Percentiles rank a stretch among this genome's conserved stretches.
Conservation (phyloP, 2,797 vertebrate genomes). For the Coregonus sp. region DNA sequence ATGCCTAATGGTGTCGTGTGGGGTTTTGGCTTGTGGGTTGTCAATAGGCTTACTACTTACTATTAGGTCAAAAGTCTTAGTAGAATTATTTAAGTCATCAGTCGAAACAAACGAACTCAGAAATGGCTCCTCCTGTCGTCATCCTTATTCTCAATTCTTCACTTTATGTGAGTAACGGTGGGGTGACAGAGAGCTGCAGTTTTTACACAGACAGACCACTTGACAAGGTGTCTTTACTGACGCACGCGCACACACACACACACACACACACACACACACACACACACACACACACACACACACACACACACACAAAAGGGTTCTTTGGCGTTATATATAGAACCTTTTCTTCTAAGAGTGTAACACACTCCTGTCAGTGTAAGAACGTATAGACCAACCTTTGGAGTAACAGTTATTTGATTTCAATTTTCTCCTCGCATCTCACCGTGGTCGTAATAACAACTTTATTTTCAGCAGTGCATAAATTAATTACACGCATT, state of each 20-base stretch:
- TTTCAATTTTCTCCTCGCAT: conserved; percentile 95
- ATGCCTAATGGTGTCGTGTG: no score
- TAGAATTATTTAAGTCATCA: no score
- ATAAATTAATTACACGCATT: conserved; percentile 99
- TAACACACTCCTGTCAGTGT: conserved; percentile 24
- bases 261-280: no score
- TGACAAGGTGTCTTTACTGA: not conserved
- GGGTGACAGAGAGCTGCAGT: not conserved
- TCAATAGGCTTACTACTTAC: no score
- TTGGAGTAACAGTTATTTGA: conserved; percentile 34
- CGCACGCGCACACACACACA: not conserved
- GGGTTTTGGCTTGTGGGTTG: no score
- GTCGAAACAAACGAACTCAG: no score
- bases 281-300: no score
- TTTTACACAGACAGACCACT: not conserved
- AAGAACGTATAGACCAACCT: no score
- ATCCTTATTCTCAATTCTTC: not conserved
- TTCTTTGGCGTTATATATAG: not conserved
- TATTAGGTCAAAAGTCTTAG: no score
- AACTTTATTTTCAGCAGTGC: conserved; percentile 99
- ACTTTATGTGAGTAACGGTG: no score
- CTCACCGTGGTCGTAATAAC: conserved; percentile 99
- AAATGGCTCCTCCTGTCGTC: no score
- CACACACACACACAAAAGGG: not conserved
- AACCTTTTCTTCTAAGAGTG: not conserved